These are phyloP conservation scores for Mastacembelus armatus DNA, from an alignment of 2,797 vertebrate species.

Conservation along the genomic window DNA sequence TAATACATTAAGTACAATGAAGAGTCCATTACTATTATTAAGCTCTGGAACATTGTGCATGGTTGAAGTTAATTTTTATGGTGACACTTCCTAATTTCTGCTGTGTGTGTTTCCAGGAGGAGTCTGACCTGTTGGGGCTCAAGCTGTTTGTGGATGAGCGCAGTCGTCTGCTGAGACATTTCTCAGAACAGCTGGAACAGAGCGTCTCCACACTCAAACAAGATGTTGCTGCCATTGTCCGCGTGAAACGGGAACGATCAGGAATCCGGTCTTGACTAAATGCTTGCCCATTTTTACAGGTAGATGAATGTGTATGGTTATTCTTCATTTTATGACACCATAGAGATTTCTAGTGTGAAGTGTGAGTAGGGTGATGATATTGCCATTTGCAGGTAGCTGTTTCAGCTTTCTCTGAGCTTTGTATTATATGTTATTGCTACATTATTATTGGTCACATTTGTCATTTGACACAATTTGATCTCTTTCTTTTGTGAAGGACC, in stretches of 20 bases:
- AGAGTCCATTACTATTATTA: too few relatives aligned
- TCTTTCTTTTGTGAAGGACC: too few relatives aligned
- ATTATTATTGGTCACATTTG: too few relatives aligned
- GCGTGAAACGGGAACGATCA: slow-evolving; percentile 85
- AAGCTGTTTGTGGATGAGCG: slow-evolving; percentile 86
- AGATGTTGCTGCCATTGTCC: slow-evolving; percentile 88
- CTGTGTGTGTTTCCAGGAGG: slow-evolving; percentile 87
- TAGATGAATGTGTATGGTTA: neutral
- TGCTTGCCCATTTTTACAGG: neutral
- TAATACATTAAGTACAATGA: too few relatives aligned
- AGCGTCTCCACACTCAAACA: slow-evolving; percentile 88
- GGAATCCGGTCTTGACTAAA: slow-evolving; percentile 76
- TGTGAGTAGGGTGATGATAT: neutral
- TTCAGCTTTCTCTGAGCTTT: neutral
- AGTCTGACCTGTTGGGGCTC: slow-evolving; percentile 84
- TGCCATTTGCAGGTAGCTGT: neutral
- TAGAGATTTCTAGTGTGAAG: neutral
- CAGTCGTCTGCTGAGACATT: slow-evolving; percentile 83
- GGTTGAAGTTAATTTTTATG: too few relatives aligned
- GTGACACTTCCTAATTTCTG: too few relatives aligned
- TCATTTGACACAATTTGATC: too few relatives aligned
- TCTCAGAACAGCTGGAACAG: slow-evolving; percentile 88
- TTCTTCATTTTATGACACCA: neutral
- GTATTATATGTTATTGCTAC: too few relatives aligned
- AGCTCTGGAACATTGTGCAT: too few relatives aligned